Evolutionary conservation across 2,888 invertebrate species (phyloP), one percentile per base, ranked within the genome.

Genomic region (Drosophila siamana): DNA sequence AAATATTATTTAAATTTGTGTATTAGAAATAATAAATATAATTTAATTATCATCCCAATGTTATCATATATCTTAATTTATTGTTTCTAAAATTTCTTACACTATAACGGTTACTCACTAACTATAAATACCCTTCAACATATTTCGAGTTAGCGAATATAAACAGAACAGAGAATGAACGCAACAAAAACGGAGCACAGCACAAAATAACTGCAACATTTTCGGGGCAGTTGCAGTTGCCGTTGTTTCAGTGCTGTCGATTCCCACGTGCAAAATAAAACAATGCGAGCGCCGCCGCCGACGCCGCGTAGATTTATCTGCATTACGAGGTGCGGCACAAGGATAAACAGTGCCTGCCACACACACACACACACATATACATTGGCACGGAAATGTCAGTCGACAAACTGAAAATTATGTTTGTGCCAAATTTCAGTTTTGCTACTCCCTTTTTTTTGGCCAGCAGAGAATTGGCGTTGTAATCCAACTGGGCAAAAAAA

Each of bases 251-350:
- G 74, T 56, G 60, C 52, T 40, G 52, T 60, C 64, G 72, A 83
- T 88, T 85, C 85, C 85, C 85, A 85, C 88, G 88, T 85, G 85
- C 63, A 86, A 86, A 83, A 86, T 85, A 86, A 88, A 85, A 80
- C 74, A 83, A 77, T 82, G 77, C 63, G 62, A 59, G 62, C 75
- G 50, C 54, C 33, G 33, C 11, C 33, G 33, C 33, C 33, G 33
- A 11, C 57, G 60, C 19, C 65, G 82, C 79, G 83, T 86, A 80
- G 83, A 88, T 83, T 83, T 83, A 83, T 83, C 85, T 85, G 87
- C 76, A 83, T 69, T 85, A 69, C 60, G 66, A 67, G 57, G 26
- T 61, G 64, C 78, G 44, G 47, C 47, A 26, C 38, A 67, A 80
- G 73, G 67, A 83, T 69, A 79, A 70, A 64, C 61, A 66, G 64